Evolutionary conservation across 2,888 invertebrate species (phyloP).

Genomic region (Amphipoea oculea): DNA sequence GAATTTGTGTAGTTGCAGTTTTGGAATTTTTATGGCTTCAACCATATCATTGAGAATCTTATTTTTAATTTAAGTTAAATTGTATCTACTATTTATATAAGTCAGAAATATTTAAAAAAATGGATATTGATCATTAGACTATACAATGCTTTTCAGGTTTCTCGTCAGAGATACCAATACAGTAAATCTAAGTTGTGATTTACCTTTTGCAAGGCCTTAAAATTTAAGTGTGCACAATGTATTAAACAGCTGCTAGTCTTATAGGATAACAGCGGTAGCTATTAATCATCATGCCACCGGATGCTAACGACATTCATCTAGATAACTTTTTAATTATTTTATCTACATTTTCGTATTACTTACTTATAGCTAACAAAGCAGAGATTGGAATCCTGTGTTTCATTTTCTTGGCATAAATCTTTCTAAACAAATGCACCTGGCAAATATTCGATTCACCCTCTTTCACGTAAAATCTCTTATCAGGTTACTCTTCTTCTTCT

Average conservation of each 20-base stretch:
- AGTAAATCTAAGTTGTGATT: too few species aligned
- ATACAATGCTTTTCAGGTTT: neutral
- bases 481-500: neutral
- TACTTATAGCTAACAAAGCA: neutral
- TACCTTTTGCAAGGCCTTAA: neutral
- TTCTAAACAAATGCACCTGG: neutral
- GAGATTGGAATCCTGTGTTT: neutral
- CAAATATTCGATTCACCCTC: neutral
- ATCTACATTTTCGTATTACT: neutral
- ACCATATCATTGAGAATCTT: neutral
- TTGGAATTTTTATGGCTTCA: neutral
- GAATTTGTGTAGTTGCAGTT: slow-evolving; percentile 4
- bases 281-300: slow-evolving; percentile 69
- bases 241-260: slow-evolving; percentile 19
- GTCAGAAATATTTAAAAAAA: neutral
- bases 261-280: slow-evolving; percentile 29
- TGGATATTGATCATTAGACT: neutral
- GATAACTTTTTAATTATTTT: slow-evolving; percentile 19
- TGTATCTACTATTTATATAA: neutral
- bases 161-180: neutral
- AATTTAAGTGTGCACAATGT: slow-evolving; percentile 1
- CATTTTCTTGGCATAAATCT: neutral
- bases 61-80: neutral
- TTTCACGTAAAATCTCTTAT: neutral
- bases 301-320: slow-evolving; percentile 61